Evolutionary conservation across 2,113 vertebrate species (phyloP).

Genomic region (Petaurus breviceps): DNA sequence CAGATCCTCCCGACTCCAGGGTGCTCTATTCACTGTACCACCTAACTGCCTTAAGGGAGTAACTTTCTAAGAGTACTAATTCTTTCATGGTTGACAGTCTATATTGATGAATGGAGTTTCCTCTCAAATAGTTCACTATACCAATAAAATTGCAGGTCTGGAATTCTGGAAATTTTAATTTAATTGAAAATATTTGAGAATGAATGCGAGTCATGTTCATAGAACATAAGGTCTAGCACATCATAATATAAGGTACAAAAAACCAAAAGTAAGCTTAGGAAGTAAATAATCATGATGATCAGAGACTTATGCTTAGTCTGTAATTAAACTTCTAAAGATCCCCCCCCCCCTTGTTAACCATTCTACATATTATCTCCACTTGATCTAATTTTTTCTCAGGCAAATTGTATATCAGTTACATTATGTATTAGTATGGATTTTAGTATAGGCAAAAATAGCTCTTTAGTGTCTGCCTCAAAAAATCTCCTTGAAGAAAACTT

Average conservation of each 20-base stretch:
- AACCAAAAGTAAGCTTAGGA: not conserved
- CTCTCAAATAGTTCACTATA: too few relatives aligned
- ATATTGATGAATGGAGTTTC: not conserved
- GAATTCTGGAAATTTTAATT: not conserved
- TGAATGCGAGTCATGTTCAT: not conserved
- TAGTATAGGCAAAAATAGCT: not conserved
- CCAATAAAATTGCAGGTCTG: not conserved
- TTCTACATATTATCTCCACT: too few relatives aligned
- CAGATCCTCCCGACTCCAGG: too few relatives aligned
- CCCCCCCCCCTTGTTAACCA: too few relatives aligned
- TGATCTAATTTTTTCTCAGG: not conserved
- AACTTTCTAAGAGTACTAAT: not conserved
- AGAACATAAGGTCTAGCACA: not conserved
- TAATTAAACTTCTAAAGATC: not conserved
- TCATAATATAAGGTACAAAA: not conserved
- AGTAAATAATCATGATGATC: not conserved
- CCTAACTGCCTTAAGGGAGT: not conserved
- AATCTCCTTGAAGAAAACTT: not conserved
- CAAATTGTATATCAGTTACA: not conserved
- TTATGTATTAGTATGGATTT: too few relatives aligned
- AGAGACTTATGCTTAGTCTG: not conserved
- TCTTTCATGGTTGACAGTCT: not conserved
- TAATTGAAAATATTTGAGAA: not conserved
- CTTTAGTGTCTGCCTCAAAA: not conserved
- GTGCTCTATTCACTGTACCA: too few relatives aligned